Conservation (phyloP, 2,888 invertebrate species). For the Cephus rjabovi region DNA sequence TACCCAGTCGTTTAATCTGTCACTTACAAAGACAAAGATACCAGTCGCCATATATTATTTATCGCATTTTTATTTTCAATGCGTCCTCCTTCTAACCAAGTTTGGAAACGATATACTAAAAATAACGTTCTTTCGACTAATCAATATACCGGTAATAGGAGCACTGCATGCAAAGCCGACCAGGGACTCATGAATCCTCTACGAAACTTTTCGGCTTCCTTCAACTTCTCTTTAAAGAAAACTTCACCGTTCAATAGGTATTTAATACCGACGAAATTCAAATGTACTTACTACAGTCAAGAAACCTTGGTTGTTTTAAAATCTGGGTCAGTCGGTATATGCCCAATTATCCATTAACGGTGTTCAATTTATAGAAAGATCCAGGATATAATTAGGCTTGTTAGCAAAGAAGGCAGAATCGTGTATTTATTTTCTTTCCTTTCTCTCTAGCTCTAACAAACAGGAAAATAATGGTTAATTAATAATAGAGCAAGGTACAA, state of each 20-base stretch:
- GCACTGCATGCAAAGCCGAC: background rate
- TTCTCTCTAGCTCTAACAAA: background rate
- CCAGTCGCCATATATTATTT: background rate
- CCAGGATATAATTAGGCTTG: background rate
- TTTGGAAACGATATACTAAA: background rate
- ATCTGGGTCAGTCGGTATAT: background rate
- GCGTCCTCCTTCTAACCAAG: background rate
- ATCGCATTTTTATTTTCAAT: background rate
- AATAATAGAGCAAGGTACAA: background rate
- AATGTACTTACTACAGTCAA: background rate
- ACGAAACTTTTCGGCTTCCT: background rate
- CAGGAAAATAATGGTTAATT: background rate
- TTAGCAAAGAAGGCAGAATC: background rate
- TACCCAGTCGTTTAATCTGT: background rate
- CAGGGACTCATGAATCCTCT: background rate
- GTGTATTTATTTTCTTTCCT: background rate
- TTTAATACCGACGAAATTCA: background rate
- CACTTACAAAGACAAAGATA: background rate
- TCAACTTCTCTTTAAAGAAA: background rate
- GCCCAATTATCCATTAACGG: background rate
- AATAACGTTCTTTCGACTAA: background rate
- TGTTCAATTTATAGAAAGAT: background rate
- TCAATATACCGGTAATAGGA: background rate
- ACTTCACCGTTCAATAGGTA: background rate
- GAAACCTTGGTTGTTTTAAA: background rate